Conservation (phyloP, 2,113 vertebrate species). For the Pollimyrus isidori region DNA sequence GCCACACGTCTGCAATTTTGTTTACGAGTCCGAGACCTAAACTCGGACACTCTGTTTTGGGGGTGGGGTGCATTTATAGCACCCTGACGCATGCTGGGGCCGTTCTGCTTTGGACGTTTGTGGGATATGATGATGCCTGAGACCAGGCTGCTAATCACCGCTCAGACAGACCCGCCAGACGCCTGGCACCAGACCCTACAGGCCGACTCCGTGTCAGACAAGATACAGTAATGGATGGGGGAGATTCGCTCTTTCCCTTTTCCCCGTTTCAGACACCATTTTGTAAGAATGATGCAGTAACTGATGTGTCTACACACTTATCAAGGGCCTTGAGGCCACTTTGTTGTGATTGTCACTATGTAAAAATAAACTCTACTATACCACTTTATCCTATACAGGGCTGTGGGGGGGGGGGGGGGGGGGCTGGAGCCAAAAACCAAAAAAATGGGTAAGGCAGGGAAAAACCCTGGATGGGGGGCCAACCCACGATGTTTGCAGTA, state of each 20-base stretch:
- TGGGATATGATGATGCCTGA: background rate
- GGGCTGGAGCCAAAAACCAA: too few species aligned
- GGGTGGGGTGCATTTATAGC: background rate
- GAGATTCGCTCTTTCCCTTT: background rate
- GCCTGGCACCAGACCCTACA: background rate
- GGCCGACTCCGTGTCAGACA: background rate
- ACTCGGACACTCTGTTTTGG: background rate
- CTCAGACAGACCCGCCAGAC: background rate
- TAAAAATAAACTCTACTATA: background rate
- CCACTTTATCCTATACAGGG: background rate
- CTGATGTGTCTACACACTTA: background rate
- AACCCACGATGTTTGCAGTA: background rate
- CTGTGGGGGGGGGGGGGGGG: background rate
- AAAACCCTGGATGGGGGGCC: background rate
- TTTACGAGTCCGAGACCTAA: background rate
- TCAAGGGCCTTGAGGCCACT: background rate
- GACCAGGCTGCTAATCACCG: background rate
- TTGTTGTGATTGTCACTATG: background rate
- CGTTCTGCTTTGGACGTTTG: background rate
- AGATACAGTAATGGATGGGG: background rate
- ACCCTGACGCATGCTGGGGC: background rate
- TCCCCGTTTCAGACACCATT: background rate
- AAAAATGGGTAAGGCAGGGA: background rate
- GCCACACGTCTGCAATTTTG: background rate
- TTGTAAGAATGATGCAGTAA: background rate